phyloP scores from a whole-genome alignment of 2,888 invertebrate species.

The Cheilosia grossa region DNA sequence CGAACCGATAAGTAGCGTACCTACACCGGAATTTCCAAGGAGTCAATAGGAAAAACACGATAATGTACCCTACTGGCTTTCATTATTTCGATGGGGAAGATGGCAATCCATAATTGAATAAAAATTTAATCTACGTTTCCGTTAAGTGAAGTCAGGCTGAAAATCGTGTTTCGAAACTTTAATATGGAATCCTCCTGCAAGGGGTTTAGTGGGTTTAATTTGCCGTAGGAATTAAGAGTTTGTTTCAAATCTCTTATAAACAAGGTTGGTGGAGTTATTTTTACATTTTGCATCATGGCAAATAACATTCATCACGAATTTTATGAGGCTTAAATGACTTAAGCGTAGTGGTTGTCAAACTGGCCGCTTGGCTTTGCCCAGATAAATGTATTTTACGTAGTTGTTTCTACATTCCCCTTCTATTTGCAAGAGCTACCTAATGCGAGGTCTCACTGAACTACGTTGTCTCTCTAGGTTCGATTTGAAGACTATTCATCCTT shows the following conservation, averaged over 20 bases:
- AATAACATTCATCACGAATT: no score
- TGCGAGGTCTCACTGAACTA: no score
- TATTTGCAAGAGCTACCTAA: no score
- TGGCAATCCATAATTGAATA: constrained; percentile 43
- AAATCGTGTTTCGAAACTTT: constrained; percentile 26
- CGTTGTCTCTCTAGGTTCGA: no score
- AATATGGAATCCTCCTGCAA: not conserved
- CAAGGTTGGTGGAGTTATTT: not conserved
- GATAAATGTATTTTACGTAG: no score
- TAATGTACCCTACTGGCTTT: not conserved
- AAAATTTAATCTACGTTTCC: constrained; percentile 42
- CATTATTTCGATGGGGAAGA: constrained; percentile 13
- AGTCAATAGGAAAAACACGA: constrained; percentile 2
- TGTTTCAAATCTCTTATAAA: not conserved
- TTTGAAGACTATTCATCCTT: no score
- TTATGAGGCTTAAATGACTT: no score
- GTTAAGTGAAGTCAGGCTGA: constrained; percentile 35
- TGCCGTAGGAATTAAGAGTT: not conserved
- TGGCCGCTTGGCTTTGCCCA: no score
- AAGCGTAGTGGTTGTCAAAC: no score
- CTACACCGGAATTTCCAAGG: constrained; percentile 14
- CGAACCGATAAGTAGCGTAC: constrained; percentile 16
- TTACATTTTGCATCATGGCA: no score
- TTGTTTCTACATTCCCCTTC: no score
- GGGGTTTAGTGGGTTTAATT: not conserved